These are phyloP conservation scores for Zaprionus vittiger DNA, from an alignment of 1,140 invertebrate genomes.

Conservation along the genomic window DNA sequence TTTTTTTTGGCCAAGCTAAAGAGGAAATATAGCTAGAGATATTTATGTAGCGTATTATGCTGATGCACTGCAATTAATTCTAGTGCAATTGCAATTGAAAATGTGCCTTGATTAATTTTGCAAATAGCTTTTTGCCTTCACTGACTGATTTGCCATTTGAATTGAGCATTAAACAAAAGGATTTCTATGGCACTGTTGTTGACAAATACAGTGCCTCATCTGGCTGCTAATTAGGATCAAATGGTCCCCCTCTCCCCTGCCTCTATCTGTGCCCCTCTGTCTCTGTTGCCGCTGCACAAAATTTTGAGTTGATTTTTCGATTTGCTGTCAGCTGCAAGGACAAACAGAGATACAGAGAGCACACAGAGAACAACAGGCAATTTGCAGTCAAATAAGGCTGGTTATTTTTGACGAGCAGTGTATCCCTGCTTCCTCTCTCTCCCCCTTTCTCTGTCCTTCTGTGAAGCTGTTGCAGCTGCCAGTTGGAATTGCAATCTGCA, in stretches of 20 bases:
- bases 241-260: background rate
- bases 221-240: constrained; percentile 5
- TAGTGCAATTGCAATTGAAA: background rate
- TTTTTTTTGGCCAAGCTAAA: background rate
- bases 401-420: constrained; percentile 19
- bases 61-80: constrained; percentile 2
- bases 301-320: constrained; percentile 26
- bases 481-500: constrained; percentile 42
- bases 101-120: background rate
- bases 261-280: background rate
- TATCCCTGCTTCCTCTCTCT: background rate
- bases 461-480: constrained; percentile 23
- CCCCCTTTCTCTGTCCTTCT: background rate
- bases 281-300: background rate
- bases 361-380: constrained; percentile 1
- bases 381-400: constrained; percentile 15
- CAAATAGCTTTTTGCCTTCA: background rate
- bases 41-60: background rate
- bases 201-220: background rate
- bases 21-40: too few species aligned
- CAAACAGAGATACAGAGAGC: background rate
- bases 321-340: constrained; percentile 7
- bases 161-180: background rate
- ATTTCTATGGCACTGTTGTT: background rate
- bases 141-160: background rate